Evolutionary conservation across 53 echinoderm and acorn worm species (phyloP), one percentile per base, ranked within the genome.

Genomic region (Astropecten irregularis): DNA sequence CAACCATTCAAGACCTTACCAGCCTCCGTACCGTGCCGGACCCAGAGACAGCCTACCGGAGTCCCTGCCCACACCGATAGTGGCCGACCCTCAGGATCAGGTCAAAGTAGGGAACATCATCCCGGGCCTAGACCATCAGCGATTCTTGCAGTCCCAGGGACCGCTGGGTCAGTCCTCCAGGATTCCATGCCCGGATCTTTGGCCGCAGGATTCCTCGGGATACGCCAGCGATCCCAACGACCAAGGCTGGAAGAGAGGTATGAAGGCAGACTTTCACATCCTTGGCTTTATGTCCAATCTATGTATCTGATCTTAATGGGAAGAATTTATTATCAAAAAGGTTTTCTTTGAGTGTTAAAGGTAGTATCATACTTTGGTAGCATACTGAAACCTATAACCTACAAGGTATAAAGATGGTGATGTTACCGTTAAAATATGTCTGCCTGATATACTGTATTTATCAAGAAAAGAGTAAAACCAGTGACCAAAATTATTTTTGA

Each of bases 191-290:
- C 69, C 74, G 2, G 86, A 85, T 4, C 47, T 61, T 3, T 71
- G 71, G 59, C 71, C 72, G 7, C 71, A 72, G 51, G 85, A 85
- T 26, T 85, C 85, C 47, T 85, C 72, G 4, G 85, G 85, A 1
- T 85, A 85, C 18, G 85, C 85, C 31, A 85, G 85, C 26, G 85
- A 85, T 57, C 79, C 56, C 27, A 79, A 79, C 13, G 79, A 79
- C 18, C 48, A 40, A 14, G 79, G 48, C 3, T 60, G 63, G 46
- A 79, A 79, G 46, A 60, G 79, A 79, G 79, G 79, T 79, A 44
- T 28, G 66, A n/a, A n/a, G n/a, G n/a, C n/a, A n/a, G n/a, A n/a
- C n/a, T n/a, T 30, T 16, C 16, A 27, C 28, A 61, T 13, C 13
- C 7, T 44, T 9, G 13, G 1, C 28, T 32, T 32, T 61, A 3